phyloP scores from a whole-genome alignment of 2,797 vertebrate genomes.

The Rhyacichthys aspro region DNA sequence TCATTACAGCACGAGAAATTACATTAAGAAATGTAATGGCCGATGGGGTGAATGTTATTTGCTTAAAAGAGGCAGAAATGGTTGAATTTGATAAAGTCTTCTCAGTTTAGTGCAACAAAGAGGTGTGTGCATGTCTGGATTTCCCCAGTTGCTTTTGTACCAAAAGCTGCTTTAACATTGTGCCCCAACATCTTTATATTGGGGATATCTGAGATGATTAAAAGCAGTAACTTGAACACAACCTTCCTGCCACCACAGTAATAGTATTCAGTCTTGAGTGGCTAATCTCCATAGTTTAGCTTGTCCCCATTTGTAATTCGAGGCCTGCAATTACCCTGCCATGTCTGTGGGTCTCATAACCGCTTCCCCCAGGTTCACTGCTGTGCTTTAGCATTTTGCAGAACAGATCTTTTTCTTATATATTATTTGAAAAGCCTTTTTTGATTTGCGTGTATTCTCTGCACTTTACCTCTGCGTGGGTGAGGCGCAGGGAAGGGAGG shows the following conservation, averaged over 20 bases:
- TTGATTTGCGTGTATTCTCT: conserved; percentile 77
- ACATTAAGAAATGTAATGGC: conserved; percentile 57
- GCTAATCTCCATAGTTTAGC: conserved; percentile 48
- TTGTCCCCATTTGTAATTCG: conserved; percentile 16
- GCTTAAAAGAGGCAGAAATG: conserved; percentile 30
- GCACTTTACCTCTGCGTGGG: conserved; percentile 86
- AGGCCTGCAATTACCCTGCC: conserved; percentile 65
- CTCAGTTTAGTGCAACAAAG: conserved; percentile 13
- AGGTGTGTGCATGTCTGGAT: conserved; percentile 26
- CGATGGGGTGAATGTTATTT: conserved; percentile 55
- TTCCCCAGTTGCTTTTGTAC: conserved; percentile 70
- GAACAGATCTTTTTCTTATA: conserved; percentile 33
- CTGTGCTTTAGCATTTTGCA: conserved; percentile 58
- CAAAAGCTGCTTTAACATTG: conserved; percentile 76
- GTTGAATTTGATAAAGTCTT: conserved; percentile 14
- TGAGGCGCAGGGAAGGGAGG: conserved; percentile 72
- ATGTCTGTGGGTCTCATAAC: conserved; percentile 57
- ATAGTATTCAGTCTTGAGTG: conserved; percentile 43
- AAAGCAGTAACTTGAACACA: conserved; percentile 48
- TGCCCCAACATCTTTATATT: conserved; percentile 43
- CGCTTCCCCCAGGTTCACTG: conserved; percentile 48
- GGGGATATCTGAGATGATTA: conserved; percentile 39
- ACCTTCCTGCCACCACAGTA: conserved; percentile 24
- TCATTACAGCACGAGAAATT: conserved; percentile 45
- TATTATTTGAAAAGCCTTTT: conserved; percentile 46